Conservation (phyloP, 2,888 invertebrate species). For the Prionchulus punctatus region DNA sequence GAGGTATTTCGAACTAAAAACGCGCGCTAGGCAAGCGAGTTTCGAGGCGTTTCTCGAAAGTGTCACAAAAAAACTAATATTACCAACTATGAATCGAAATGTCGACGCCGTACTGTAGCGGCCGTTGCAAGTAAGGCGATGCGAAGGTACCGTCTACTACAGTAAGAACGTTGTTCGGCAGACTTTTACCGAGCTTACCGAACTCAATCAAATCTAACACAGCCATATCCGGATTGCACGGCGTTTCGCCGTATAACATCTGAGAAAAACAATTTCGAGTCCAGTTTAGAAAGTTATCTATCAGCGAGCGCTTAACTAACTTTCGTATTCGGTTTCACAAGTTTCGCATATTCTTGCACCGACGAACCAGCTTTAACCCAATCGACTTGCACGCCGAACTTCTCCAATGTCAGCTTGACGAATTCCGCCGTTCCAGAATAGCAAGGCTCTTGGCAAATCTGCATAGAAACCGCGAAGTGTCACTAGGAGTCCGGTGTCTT, state of each 20-base stretch:
- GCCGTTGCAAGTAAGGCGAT: conserved; percentile 30
- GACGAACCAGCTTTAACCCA: conserved; percentile 20
- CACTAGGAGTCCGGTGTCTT: neutral
- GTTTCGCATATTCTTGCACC: conserved; percentile 24
- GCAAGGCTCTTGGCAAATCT: conserved; percentile 28
- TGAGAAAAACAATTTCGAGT: no score
- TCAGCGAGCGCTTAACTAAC: conserved; percentile 16
- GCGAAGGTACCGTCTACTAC: conserved; percentile 35
- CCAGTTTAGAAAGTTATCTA: no score
- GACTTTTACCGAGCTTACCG: conserved; percentile 20
- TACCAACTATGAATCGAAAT: conserved; percentile 33
- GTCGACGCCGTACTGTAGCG: conserved; percentile 32
- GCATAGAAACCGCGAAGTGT: conserved; percentile 5
- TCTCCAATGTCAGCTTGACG: conserved; percentile 22
- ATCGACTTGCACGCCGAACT: conserved; percentile 27
- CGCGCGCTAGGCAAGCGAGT: no score
- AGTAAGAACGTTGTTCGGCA: conserved; percentile 20
- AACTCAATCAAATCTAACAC: conserved; percentile 32
- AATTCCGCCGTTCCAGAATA: conserved; percentile 29
- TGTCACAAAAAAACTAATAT: conserved; percentile 7
- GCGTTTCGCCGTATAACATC: conserved; percentile 33
- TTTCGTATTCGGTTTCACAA: conserved; percentile 31
- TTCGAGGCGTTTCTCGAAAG: neutral
- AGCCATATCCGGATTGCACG: conserved; percentile 33
- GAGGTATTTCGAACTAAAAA: conserved; percentile 33